Conservation (phyloP, 2,888 invertebrate species). For the Coelopa pilipes region DNA sequence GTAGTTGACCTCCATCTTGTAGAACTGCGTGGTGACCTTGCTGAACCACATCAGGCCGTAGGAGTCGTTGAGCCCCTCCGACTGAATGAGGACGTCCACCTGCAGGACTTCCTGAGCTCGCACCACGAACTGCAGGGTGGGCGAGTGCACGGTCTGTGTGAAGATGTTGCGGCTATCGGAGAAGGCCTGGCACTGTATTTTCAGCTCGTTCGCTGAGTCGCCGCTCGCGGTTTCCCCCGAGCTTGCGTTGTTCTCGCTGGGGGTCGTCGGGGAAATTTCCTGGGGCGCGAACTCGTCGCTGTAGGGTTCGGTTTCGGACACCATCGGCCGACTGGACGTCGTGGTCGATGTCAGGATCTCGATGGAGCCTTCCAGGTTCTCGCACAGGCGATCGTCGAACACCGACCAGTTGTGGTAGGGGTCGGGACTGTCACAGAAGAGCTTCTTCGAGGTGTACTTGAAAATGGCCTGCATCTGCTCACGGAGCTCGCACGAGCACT, state of each 20-base stretch:
- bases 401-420: constrained; percentile 42
- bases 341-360: background rate
- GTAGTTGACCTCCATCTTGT: constrained; percentile 52
- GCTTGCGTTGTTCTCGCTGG: background rate
- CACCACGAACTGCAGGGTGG: constrained; percentile 44
- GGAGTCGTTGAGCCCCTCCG: constrained; percentile 27
- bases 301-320: background rate
- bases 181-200: constrained; percentile 39
- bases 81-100: constrained; percentile 45
- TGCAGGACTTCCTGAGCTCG: constrained; percentile 5
- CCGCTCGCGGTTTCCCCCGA: background rate
- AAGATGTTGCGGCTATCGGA: background rate
- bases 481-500: constrained; percentile 53
- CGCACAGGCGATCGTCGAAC: constrained; percentile 46
- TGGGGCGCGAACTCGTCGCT: background rate
- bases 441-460: constrained; percentile 32
- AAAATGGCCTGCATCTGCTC: constrained; percentile 47
- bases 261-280: no score
- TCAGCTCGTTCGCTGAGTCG: constrained; percentile 34
- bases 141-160: constrained; percentile 42
- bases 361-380: background rate
- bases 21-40: constrained; percentile 51
- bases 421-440: constrained; percentile 48
- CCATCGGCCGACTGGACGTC: no score
- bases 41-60: constrained; percentile 59